Percentiles rank a stretch among this genome's conserved stretches.
Conservation (phyloP, 1,140 invertebrate species). For the Achatina immaculata region DNA sequence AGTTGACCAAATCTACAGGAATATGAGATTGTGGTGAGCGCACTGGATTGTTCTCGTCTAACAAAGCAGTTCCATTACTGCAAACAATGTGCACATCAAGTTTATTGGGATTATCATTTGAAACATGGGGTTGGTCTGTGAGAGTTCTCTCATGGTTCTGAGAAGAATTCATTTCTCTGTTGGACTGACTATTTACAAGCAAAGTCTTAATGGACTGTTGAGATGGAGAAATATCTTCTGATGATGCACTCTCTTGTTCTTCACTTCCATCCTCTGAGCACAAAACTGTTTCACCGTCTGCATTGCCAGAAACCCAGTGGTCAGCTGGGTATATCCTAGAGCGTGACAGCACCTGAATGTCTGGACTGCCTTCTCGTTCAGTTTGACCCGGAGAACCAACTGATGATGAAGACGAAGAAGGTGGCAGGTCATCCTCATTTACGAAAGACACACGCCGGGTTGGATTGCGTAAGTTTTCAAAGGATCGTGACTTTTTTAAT, state of each 20-base stretch:
- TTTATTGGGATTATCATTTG: neutral
- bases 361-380: constrained; percentile 35
- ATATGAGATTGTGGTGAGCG: neutral
- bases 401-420: constrained; percentile 9
- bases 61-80: neutral
- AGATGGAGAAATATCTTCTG: neutral
- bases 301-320: neutral
- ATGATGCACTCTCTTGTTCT: neutral
- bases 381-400: neutral
- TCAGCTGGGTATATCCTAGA: constrained; percentile 1
- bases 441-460: constrained; percentile 37
- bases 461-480: constrained; percentile 38
- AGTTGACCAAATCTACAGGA: constrained; percentile 26
- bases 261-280: neutral
- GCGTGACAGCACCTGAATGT: constrained; percentile 23
- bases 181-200: constrained; percentile 27
- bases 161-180: neutral
- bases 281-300: neutral
- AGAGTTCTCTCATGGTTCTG: neutral
- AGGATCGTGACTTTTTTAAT: constrained; percentile 42
- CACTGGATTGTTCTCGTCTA: neutral
- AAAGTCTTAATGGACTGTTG: neutral
- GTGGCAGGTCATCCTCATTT: constrained; percentile 32
- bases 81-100: neutral
- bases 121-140: neutral